A percentile compares a stretch with the other conserved stretches of the same genome.
phyloP scores from a whole-genome alignment of 2,888 invertebrate species.

The Steinernema hermaphroditum region DNA sequence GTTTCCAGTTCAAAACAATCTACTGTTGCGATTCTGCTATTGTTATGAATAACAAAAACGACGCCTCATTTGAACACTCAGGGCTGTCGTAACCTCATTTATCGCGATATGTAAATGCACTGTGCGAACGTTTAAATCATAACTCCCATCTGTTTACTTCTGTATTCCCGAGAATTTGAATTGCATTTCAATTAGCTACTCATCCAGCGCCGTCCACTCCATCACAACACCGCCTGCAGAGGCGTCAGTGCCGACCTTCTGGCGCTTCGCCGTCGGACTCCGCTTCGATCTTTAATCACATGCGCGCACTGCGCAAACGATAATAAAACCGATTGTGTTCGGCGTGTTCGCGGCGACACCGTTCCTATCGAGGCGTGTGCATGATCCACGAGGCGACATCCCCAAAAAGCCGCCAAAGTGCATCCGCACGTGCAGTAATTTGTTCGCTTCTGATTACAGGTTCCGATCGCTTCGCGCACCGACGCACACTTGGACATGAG shows the following conservation, averaged over 20 bases:
- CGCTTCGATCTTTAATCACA: constrained; percentile 29
- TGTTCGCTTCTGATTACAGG: not conserved
- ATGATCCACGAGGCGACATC: not conserved
- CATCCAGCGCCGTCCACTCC: not conserved
- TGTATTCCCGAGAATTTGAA: not conserved
- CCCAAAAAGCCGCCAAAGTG: constrained; percentile 10
- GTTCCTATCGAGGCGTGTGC: not conserved
- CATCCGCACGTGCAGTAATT: not conserved
- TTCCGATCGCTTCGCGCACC: not conserved
- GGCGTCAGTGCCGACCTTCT: not conserved
- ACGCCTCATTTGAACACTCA: too few species aligned
- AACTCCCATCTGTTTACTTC: too few species aligned
- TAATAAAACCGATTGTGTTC: constrained; percentile 30
- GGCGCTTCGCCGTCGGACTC: not conserved
- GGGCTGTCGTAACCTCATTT: too few species aligned
- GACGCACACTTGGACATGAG: not conserved
- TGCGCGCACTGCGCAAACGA: constrained; percentile 25
- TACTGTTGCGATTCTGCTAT: too few species aligned
- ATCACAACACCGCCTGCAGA: constrained; percentile 1
- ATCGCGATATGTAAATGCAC: too few species aligned
- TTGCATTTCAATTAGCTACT: not conserved
- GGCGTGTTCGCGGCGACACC: not conserved
- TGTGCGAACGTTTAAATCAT: too few species aligned
- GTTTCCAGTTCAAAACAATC: too few species aligned
- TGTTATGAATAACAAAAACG: too few species aligned